A percentile compares a stretch with the other conserved stretches of the same genome.
Conservation (phyloP, 2,113 vertebrate genomes). For the Montifringilla adamsi region DNA sequence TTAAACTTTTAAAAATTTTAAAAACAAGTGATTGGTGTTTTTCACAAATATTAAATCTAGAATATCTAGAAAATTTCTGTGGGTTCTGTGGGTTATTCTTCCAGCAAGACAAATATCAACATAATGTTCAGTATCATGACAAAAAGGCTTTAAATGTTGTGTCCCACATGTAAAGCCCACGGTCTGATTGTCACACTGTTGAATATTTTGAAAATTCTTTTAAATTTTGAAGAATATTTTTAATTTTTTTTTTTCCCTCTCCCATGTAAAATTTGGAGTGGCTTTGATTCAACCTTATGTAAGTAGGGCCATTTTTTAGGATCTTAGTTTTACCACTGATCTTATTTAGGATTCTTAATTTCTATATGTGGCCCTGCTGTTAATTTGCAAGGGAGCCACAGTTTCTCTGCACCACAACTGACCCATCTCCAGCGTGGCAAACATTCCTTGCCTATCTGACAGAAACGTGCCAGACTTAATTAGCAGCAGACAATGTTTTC, state of each 20-base stretch:
- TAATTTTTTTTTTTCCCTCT: no score
- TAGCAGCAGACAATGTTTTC: slow-evolving; percentile 16
- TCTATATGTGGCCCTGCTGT: background rate
- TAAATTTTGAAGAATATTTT: no score
- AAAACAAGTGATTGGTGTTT: no score
- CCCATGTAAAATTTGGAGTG: background rate
- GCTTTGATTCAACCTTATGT: background rate
- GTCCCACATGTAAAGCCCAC: background rate
- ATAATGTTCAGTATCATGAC: background rate
- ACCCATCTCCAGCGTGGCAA: background rate
- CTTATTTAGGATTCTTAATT: background rate
- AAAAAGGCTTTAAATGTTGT: background rate
- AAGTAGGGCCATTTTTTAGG: background rate
- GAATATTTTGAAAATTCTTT: background rate
- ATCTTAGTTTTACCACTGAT: background rate
- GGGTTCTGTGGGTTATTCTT: background rate
- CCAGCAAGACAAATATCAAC: background rate
- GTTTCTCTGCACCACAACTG: background rate
- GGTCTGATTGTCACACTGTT: background rate
- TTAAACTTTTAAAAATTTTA: no score
- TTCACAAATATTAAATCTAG: background rate
- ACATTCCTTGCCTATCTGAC: slow-evolving; percentile 24
- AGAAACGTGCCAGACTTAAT: slow-evolving; percentile 32
- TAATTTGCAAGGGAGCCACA: background rate
- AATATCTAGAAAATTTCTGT: background rate